Percentiles rank a stretch among this genome's conserved stretches.
Conservation (phyloP, 2,797 vertebrate genomes). For the Sebastes iracundus region DNA sequence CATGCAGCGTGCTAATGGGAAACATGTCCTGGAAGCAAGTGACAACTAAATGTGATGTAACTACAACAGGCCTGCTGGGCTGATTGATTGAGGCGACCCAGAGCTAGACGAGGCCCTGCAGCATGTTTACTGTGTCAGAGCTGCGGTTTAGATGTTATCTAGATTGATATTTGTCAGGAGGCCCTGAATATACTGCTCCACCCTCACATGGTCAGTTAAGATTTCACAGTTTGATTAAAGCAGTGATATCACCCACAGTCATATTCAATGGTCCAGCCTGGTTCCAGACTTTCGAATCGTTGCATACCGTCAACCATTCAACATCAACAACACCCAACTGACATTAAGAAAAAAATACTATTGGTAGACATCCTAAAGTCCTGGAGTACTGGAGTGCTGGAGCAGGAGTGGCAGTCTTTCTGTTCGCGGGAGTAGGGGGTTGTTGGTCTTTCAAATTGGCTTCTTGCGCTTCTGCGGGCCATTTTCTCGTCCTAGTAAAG, state of each 20-base stretch:
- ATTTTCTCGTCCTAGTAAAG: not conserved
- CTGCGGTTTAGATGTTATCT: not conserved
- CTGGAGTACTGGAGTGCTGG: no score
- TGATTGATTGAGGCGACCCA: not conserved
- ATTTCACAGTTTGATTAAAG: not conserved
- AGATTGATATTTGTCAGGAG: not conserved
- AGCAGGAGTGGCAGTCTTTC: not conserved
- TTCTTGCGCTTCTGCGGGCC: accelerated
- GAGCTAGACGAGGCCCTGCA: not conserved
- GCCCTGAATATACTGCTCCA: not conserved
- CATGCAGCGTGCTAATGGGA: not conserved
- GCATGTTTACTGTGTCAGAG: not conserved
- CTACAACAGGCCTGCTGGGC: not conserved
- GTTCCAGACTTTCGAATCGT: not conserved
- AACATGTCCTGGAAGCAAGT: not conserved
- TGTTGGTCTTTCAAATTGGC: not conserved
- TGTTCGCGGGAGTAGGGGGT: not conserved
- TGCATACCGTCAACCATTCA: not conserved
- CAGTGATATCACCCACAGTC: not conserved
- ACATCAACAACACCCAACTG: no score
- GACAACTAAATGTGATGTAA: not conserved
- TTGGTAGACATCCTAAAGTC: not conserved
- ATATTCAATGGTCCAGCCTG: not conserved
- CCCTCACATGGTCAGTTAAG: not conserved
- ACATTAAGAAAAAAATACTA: no score